Percentiles rank a stretch among this genome's conserved stretches.
Conservation (phyloP, 2,797 vertebrate genomes). For the Semotilus atromaculatus region DNA sequence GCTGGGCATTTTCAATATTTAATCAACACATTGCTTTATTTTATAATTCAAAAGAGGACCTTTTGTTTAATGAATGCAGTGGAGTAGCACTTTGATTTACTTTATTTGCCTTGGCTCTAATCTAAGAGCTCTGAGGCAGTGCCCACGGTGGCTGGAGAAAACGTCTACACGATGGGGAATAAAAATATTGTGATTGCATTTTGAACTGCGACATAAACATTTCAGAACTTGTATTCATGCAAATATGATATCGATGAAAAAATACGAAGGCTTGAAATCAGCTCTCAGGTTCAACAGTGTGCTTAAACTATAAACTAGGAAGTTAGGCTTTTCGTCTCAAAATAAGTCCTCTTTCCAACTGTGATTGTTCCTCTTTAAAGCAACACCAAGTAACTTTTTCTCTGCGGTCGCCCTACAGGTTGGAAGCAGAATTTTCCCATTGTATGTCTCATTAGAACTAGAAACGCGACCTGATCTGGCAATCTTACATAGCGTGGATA, state of each 20-base stretch:
- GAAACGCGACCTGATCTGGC: too few species aligned
- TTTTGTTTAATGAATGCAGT: slow-evolving; percentile 26
- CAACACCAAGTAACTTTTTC: too few species aligned
- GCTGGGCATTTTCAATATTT: slow-evolving; percentile 32
- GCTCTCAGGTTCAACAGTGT: not conserved
- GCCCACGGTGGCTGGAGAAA: slow-evolving; percentile 3
- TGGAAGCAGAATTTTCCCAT: too few species aligned
- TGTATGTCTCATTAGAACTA: too few species aligned
- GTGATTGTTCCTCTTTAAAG: not conserved
- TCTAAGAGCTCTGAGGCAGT: not conserved
- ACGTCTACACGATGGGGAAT: not conserved
- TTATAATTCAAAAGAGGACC: slow-evolving; percentile 31
- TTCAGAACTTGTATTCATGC: not conserved
- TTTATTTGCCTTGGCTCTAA: not conserved
- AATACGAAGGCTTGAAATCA: not conserved
- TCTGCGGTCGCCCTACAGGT: too few species aligned
- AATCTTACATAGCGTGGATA: too few species aligned
- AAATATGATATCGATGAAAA: not conserved
- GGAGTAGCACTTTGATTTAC: not conserved
- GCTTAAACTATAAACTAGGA: not conserved
- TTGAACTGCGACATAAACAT: not conserved
- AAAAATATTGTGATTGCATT: not conserved
- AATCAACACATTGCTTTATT: slow-evolving; percentile 34
- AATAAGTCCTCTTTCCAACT: not conserved
- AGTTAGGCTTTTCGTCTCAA: not conserved